Base-by-base conservation (phyloP, 2,113 vertebrate genomes). In the Lota lota region DNA sequence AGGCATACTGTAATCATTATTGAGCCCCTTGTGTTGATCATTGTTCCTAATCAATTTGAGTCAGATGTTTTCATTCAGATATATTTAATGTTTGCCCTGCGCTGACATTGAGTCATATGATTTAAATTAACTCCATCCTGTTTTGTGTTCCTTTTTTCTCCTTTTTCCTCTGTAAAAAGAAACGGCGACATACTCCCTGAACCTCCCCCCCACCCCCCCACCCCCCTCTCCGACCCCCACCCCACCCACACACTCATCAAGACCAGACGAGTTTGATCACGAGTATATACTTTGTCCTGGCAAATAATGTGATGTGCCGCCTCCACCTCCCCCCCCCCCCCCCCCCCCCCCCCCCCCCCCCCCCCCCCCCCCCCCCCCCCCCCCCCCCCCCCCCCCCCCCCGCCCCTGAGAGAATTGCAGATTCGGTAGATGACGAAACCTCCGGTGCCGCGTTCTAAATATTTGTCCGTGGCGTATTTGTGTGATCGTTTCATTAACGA, bases 51-150 rank as follows among this genome's bases (percentile, higher is more conserved):
- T 88, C 87, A 91, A 88, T 91, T 86, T 73, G 83, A 92, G 89
- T 93, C 91, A 91, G 89, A 90, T 93, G 91, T 87, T 92, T 93
- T 88, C 86, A 81, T 88, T 91, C 91, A 90, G 84, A 87, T 83
- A 73, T 85, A 84, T 87, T 89, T 90, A 72, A 76, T 77, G 81
- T 80, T 70, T 73, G 81, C 75, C 75, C 68, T 47, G 83, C 69
- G 47, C 79, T 85, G 82, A 87, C 82, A 70, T 88, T 81, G 85
- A 87, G 91, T 91, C 91, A 90, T 87, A 90, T 91, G 86, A 92
- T 92, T 91, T 91, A 84, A 89, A 92, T 93, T 91, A 91, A 88
- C 86, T 87, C 86, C 77, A 71, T 80, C 84, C 87, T 85, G 78
- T 82, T 85, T 89, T 88, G 40, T 47, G 40, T 47, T 47, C 7